These are phyloP conservation scores for Pipra filicauda DNA, from an alignment of 2,113 vertebrate species.

Conservation along the genomic window DNA sequence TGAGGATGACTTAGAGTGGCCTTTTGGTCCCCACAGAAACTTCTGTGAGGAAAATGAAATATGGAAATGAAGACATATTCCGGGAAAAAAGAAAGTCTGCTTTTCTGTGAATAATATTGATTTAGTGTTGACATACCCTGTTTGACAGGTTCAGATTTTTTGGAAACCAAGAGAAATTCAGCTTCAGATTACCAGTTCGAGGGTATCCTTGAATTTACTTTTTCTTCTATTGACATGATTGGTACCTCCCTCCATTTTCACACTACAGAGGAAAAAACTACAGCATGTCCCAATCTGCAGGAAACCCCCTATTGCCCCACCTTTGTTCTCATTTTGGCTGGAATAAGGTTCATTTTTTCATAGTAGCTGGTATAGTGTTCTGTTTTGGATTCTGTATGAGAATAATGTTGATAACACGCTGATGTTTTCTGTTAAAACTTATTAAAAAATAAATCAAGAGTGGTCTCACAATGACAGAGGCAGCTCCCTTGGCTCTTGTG, in stretches of 20 bases:
- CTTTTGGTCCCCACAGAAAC: not conserved
- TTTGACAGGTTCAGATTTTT: not conserved
- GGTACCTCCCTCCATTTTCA: not conserved
- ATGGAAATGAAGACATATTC: not conserved
- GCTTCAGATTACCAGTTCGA: not conserved
- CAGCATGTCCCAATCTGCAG: not conserved
- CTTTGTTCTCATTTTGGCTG: not conserved
- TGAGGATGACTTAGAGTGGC: not conserved
- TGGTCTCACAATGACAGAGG: not conserved
- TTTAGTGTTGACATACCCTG: not conserved
- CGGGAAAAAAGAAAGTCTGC: not conserved
- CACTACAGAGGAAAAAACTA: not conserved
- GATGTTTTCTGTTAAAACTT: not conserved
- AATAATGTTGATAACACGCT: not conserved
- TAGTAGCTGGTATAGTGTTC: not conserved
- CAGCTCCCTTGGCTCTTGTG: not conserved
- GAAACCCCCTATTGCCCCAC: not conserved
- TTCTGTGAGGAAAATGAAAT: not conserved
- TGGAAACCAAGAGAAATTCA: not conserved
- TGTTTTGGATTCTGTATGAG: not conserved
- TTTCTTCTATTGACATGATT: not conserved
- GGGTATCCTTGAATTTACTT: not conserved
- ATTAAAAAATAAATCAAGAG: not conserved
- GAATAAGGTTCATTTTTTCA: no score
- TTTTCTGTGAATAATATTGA: not conserved